Conservation (phyloP, 2,797 vertebrate genomes). For the Garrulus glandarius region DNA sequence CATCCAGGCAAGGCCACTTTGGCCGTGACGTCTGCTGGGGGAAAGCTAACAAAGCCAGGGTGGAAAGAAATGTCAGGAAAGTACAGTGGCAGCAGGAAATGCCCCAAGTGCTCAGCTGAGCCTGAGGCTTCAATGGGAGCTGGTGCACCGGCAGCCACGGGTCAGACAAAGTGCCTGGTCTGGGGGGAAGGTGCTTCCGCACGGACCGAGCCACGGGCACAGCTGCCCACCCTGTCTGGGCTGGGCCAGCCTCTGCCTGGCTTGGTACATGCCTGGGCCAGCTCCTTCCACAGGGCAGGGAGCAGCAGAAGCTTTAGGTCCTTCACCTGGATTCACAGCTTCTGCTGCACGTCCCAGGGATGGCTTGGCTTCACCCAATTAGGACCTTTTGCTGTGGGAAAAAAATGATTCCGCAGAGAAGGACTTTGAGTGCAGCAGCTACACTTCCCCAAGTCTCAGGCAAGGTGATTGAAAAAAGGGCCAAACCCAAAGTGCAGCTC, state of each 20-base stretch:
- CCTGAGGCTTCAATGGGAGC: fast-evolving
- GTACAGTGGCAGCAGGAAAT: background rate
- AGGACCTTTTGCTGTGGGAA: background rate
- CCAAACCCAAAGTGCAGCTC: background rate
- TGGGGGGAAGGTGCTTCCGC: background rate
- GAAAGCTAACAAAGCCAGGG: background rate
- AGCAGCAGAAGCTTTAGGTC: background rate
- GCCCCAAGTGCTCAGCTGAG: fast-evolving
- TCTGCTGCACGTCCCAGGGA: background rate
- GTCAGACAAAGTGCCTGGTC: fast-evolving
- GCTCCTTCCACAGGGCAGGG: background rate
- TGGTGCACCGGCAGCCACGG: fast-evolving
- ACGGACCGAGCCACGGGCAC: fast-evolving
- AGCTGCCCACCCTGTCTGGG: no score
- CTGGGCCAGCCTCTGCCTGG: background rate
- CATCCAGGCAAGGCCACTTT: fast-evolving
- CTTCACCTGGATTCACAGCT: background rate
- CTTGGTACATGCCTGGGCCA: fast-evolving
- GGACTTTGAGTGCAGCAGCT: background rate
- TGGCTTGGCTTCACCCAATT: background rate
- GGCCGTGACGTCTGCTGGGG: fast-evolving
- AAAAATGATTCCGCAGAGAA: background rate
- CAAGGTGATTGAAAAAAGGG: background rate
- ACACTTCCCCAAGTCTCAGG: background rate
- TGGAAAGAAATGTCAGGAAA: fast-evolving